A percentile compares a stretch with the other conserved stretches of the same genome.
These are phyloP conservation scores for Alosa sapidissima DNA, from an alignment of 2,797 vertebrate species.

Conservation along the genomic window DNA sequence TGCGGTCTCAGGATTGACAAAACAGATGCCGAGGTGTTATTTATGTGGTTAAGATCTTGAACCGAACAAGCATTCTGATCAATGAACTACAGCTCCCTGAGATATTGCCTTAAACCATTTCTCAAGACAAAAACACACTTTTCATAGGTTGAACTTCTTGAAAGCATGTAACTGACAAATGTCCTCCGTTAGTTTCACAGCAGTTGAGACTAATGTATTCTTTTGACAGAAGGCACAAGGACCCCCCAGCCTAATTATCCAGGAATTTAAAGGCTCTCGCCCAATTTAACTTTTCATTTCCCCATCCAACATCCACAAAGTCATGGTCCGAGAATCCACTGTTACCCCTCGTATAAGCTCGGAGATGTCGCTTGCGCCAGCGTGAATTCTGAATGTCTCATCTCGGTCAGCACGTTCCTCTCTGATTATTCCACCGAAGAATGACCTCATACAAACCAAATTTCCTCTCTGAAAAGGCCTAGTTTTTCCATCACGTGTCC, in stretches of 20 bases:
- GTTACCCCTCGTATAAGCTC: slow-evolving; percentile 75
- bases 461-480: slow-evolving; percentile 67
- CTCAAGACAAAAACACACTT: slow-evolving; percentile 10
- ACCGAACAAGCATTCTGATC: neutral
- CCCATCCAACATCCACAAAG: slow-evolving; percentile 62
- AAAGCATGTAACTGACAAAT: slow-evolving; percentile 4
- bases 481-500: slow-evolving; percentile 58
- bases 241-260: slow-evolving; percentile 31
- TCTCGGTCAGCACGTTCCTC: slow-evolving; percentile 72
- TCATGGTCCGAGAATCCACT: slow-evolving; percentile 75
- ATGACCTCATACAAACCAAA: slow-evolving; percentile 72
- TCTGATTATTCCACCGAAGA: slow-evolving; percentile 73
- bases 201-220: slow-evolving; percentile 41
- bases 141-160: slow-evolving; percentile 10
- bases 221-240: slow-evolving; percentile 41
- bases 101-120: neutral
- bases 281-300: slow-evolving; percentile 72
- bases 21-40: neutral
- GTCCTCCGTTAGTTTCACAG: neutral
- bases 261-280: slow-evolving; percentile 67
- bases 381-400: slow-evolving; percentile 78
- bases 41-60: neutral
- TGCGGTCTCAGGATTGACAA: neutral
- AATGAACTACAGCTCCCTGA: neutral
- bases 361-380: slow-evolving; percentile 66